These are phyloP conservation scores for Acrocephalus arundinaceus DNA, from an alignment of 2,113 vertebrate genomes.

Conservation along the genomic window DNA sequence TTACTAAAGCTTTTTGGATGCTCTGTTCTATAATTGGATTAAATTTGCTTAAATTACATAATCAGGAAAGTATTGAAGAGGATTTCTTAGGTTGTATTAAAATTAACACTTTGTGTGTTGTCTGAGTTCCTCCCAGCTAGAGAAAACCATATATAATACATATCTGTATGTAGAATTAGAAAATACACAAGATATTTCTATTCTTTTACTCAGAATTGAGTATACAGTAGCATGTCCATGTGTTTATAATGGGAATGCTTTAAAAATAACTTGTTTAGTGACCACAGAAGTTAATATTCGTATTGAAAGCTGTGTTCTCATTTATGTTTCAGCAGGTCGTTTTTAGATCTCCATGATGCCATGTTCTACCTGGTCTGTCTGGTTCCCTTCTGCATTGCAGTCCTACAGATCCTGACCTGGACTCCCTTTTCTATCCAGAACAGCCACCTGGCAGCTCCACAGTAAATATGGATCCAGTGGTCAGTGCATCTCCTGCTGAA, in stretches of 20 bases:
- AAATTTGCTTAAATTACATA: not conserved
- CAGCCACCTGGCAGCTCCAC: conserved; percentile 72
- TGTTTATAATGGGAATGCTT: not conserved
- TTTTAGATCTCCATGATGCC: conserved; percentile 76
- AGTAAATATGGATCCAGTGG: not conserved
- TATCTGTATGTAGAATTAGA: not conserved
- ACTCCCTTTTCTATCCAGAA: conserved; percentile 83
- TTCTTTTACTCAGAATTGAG: not conserved
- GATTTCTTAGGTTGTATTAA: not conserved
- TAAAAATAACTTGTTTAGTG: not conserved
- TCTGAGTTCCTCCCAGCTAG: not conserved
- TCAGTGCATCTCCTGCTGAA: conserved; percentile 44
- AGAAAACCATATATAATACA: not conserved
- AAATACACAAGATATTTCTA: not conserved
- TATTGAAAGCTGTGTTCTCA: not conserved
- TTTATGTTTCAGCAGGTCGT: conserved; percentile 62
- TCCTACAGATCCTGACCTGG: conserved; percentile 82
- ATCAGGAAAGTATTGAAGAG: not conserved
- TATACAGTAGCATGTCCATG: not conserved
- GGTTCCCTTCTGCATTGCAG: conserved; percentile 79
- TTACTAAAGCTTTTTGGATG: not conserved
- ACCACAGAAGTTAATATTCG: not conserved
- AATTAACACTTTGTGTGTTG: not conserved
- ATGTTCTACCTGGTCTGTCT: conserved; percentile 89
- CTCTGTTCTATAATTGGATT: not conserved